phyloP scores from a whole-genome alignment of 2,888 invertebrate genomes.

The Oegoconia quadripuncta region DNA sequence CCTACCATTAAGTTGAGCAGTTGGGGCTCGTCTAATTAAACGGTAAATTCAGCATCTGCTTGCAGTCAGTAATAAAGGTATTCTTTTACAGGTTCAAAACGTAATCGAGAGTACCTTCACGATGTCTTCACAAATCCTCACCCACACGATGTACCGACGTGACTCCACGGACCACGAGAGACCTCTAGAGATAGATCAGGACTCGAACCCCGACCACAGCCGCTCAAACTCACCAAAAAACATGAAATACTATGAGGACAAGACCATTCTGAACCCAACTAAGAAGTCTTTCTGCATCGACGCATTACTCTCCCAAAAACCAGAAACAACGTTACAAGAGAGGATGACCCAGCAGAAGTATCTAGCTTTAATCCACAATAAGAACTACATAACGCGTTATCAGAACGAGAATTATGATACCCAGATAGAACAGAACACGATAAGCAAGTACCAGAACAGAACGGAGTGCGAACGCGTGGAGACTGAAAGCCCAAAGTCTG shows the following conservation, averaged over 20 bases:
- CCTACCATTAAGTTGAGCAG: no score
- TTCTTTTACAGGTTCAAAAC: not conserved
- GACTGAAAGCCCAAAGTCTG: slow-evolving; percentile 47
- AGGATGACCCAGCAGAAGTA: slow-evolving; percentile 62
- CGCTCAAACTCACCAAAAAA: slow-evolving; percentile 63
- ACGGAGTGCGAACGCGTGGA: slow-evolving; percentile 23
- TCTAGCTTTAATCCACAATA: slow-evolving; percentile 58
- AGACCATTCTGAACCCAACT: slow-evolving; percentile 54
- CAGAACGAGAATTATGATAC: slow-evolving; percentile 65
- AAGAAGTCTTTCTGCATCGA: slow-evolving; percentile 95
- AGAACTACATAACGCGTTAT: slow-evolving; percentile 54
- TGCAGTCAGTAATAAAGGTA: no score
- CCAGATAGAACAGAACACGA: slow-evolving; percentile 68
- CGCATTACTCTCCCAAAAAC: slow-evolving; percentile 85
- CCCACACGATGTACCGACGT: slow-evolving; percentile 50
- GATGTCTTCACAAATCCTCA: slow-evolving; percentile 44
- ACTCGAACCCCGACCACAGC: slow-evolving; percentile 49
- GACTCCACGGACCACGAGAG: slow-evolving; percentile 49
- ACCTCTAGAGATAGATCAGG: slow-evolving; percentile 59
- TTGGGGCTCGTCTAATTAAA: no score
- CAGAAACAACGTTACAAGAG: slow-evolving; percentile 50
- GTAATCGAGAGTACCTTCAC: no score
- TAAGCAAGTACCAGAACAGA: slow-evolving; percentile 49
- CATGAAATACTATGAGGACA: slow-evolving; percentile 65
- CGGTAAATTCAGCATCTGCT: no score